These are phyloP conservation scores for Anthrax anthrax DNA, from an alignment of 2,888 invertebrate species.

Conservation along the genomic window DNA sequence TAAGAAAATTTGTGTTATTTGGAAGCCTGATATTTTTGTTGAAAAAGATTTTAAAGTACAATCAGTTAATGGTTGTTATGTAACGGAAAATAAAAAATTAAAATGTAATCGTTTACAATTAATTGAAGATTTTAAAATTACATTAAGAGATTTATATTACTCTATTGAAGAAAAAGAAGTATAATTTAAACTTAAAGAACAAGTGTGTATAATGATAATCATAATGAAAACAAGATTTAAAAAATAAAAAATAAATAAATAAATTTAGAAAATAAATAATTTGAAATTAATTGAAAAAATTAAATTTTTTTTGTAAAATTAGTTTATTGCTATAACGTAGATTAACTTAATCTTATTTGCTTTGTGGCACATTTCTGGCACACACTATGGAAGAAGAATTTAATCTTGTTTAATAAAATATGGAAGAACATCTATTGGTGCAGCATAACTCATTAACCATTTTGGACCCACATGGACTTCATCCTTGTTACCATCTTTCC, in stretches of 20 bases:
- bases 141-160: constrained; percentile 26
- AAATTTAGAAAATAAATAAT: too few species aligned
- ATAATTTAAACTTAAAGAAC: too few species aligned
- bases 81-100: constrained; percentile 16
- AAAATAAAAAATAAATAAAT: too few species aligned
- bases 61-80: constrained; percentile 23
- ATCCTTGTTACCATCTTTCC: constrained; percentile 48
- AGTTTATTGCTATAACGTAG: too few species aligned
- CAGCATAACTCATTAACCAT: constrained; percentile 48
- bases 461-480: constrained; percentile 40
- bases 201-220: too few species aligned
- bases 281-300: too few species aligned
- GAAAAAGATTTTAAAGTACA: constrained; percentile 57
- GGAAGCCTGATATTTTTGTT: constrained; percentile 55
- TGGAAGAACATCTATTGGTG: constrained; percentile 52
- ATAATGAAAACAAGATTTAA: too few species aligned
- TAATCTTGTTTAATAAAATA: constrained; percentile 39
- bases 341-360: too few species aligned
- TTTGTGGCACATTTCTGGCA: too few species aligned
- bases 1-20: constrained; percentile 64
- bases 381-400: too few species aligned
- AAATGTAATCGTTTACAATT: constrained; percentile 22
- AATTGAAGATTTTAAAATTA: constrained; percentile 29
- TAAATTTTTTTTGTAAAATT: too few species aligned
- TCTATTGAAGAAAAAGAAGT: constrained; percentile 16